Evolutionary conservation across 1,140 invertebrate genomes (phyloP), one percentile per base, ranked within the genome.

Genomic region (Microplitis demolitor): DNA sequence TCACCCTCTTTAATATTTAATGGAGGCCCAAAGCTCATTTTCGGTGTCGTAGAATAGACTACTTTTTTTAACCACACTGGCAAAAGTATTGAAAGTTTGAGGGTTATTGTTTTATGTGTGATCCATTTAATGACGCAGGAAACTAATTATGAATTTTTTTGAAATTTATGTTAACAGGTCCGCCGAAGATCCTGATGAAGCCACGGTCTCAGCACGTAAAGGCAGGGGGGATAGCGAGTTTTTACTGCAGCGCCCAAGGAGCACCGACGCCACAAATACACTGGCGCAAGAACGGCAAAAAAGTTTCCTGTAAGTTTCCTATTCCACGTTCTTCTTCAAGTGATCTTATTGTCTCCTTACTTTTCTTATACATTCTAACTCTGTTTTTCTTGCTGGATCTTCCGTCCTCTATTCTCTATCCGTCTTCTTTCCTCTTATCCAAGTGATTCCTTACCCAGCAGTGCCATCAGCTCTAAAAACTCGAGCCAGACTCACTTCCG

Each of bases 231-330:
- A 94, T 96, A 68, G 97, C 97, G 1, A 95, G 94, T 53, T 98
- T 99, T 89, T 97, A 96, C 87, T 99, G 97, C 89, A 93, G 93
- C 60, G 97, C 97, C 14, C 90, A 93, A 61, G 97, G 97, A 14
- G 93, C 96, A 87, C 97, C 97, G 54, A 87, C 90, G 13, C 96
- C 96, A 1, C 91, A 92, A 76, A 95, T 98, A 77, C 91, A 94
- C 83, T 97, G 96, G 96, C 90, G 94, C 75, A 96, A 96, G 86
- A 96, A 96, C 88, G 92, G 92, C 62, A 96, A 96, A 85, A 91
- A 91, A 88, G 90, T 96, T 74, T 92, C 93, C 73, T 89, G 93
- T 94, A 88, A 93, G 91, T 89, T 78, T 77, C 11, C 50, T 6
- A 34, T 35, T 66, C 24, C 33, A 62, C 35, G 51, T 53, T n/a